Base-by-base conservation (phyloP, 2,113 vertebrate genomes). In the Microtus pennsylvanicus region DNA sequence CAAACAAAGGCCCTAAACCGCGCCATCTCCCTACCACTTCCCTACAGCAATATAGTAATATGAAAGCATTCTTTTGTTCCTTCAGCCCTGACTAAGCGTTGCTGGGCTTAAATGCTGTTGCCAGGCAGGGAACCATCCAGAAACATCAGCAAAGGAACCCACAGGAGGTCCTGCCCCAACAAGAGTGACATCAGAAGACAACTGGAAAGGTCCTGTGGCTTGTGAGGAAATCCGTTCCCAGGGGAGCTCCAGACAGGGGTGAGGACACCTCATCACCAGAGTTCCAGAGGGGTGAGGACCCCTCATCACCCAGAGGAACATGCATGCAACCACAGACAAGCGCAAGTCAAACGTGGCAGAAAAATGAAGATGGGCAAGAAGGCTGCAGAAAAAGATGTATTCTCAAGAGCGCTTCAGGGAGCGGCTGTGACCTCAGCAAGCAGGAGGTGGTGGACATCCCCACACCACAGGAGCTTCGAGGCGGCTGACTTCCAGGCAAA, bases 31-130 rank as follows among this genome's bases (percentile, higher is more conserved):
- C 87, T 42, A 17, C 58, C 70, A 19, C 42, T 8, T 76, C 92
- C 92, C 61, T 16, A 0, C 1, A 19, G 81, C 7, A 12, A 55
- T 0, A 1, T 0, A 11, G 2, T 5, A 4, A 50, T 0, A 1
- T 0, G 10, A 77, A 78, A 47, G 22, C n/a, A 5, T 42, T 30
- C 45, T 19, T 55, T 14, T 10, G 21, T 3, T 9, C 45, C 30
- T 81, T 77, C 13, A 8, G 30, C 7, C 69, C 47, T 38, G 69
- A 38, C 33, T 4, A 1, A 77, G 87, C 4, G 19, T 13, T 69
- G 30, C 42, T 35, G 1, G 63, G 42, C 30, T 38, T 17, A 33
- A 67, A 22, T 0, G 22, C 42, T 13, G 19, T 22, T 26, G 70
- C 50, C 76, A 33, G 28, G 33, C 26, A 45, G 67, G 70, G 52